These are phyloP conservation scores for Enteromius anoplus DNA, from an alignment of 2,797 vertebrate species.

Conservation along the genomic window DNA sequence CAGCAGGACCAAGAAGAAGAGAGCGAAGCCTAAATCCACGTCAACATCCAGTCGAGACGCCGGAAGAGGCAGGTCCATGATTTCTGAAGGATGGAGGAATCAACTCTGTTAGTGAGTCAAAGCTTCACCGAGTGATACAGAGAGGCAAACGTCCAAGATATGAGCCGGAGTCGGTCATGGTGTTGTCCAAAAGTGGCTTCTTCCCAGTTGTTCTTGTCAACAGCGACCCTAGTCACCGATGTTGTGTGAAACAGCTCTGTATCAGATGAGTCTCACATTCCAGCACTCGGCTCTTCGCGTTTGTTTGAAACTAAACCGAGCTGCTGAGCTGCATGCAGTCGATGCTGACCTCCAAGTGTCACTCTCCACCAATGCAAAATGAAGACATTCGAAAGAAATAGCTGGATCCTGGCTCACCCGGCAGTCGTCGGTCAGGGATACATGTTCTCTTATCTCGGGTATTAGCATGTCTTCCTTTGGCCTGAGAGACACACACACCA, in stretches of 20 bases:
- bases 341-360: not conserved
- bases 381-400: not conserved
- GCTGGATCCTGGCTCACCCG: conserved; percentile 7
- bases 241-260: conserved; percentile 26
- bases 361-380: not conserved
- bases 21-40: conserved; percentile 79
- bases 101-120: not conserved
- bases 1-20: conserved; percentile 79
- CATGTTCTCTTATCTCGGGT: conserved; percentile 55
- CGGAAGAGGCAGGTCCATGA: conserved; percentile 66
- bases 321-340: not conserved
- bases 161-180: not conserved
- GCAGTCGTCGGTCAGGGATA: conserved; percentile 50
- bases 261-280: conserved; percentile 34
- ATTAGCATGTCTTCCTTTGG: conserved; percentile 52
- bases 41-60: conserved; percentile 68
- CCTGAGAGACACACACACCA: conserved; percentile 62
- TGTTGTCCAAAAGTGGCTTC: not conserved
- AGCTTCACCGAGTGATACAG: not conserved
- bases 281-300: not conserved
- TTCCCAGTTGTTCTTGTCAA: not conserved
- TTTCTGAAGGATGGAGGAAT: not conserved
- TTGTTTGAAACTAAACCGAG: not conserved
- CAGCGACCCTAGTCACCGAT: not conserved
- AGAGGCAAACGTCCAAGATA: not conserved